Evolutionary conservation across 2,888 invertebrate species (phyloP), one percentile per base, ranked within the genome.

Genomic region (Cryptus armator): DNA sequence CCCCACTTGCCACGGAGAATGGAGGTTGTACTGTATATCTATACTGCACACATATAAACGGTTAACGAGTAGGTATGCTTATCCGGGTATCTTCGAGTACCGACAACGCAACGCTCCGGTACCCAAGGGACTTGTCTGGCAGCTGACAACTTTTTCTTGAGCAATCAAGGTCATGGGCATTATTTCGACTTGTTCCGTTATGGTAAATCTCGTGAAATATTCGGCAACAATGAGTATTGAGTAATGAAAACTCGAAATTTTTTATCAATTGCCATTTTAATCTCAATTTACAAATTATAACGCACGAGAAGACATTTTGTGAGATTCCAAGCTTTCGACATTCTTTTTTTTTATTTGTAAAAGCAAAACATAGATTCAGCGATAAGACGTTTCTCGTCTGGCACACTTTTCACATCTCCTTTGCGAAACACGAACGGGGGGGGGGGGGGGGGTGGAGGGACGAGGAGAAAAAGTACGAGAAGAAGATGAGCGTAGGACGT

Each of bases 401-500:
- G 83, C 79, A 78, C 74, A 78, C 66, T 84, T 70, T 82, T 81
- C 84, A 71, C 84, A 79, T 84, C 51, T 74, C 76, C 81, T 86
- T 84, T 62, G 48, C 76, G 62, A 66, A 67, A 79, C 37, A 62
- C 75, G 81, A 78, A 56, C 19, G 56, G 46, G 29, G 48, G 37
- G 66, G 37, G 64, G 10, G 56, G 46, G 29, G 48, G 37, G 66
- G 37, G 64, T 44, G 9, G 32, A 81, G 24, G 9, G 48, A 12
- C 29, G 70, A 70, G 16, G 48, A 24, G 66, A 62, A 46, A 44
- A 53, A 32, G 43, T 9, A 48, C 48, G 48, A 56, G 72, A 62
- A 77, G 44, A 77, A 62, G 68, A 51, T 71, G 72, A 72, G 48
- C 56, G 29, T 76, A 44, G 81, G 62, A 83, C 75, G 68, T 80